Conservation (phyloP, 1,140 invertebrate genomes). For the Ceratitis capitata region DNA sequence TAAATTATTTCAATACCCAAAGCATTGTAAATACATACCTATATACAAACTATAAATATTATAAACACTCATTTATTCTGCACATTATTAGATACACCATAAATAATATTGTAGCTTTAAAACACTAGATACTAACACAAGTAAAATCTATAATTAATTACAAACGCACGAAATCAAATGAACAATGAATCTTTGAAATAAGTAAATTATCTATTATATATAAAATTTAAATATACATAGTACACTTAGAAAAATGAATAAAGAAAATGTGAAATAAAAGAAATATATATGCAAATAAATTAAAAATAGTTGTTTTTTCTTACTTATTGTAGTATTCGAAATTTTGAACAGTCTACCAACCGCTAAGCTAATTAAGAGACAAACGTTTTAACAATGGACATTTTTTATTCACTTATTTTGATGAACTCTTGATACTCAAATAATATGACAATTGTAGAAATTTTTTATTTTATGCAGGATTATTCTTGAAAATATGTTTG, state of each 20-base stretch:
- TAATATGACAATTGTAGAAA: no score
- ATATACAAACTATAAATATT: not conserved
- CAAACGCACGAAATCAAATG: slow-evolving; percentile 30
- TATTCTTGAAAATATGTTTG: no score
- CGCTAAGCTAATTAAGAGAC: no score
- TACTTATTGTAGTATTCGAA: no score
- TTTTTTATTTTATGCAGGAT: no score
- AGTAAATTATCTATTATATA: not conserved
- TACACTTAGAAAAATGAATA: slow-evolving; percentile 26
- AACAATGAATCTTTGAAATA: slow-evolving; percentile 35
- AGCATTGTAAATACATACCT: not conserved
- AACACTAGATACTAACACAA: not conserved
- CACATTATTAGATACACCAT: not conserved
- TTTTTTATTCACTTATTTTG: no score
- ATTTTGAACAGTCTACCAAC: no score
- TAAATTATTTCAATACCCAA: not conserved
- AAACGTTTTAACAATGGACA: no score
- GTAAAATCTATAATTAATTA: not conserved
- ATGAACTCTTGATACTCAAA: no score
- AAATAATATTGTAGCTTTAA: slow-evolving; percentile 36
- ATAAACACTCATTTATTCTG: not conserved
- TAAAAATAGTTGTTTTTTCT: not conserved
- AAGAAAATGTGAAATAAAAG: slow-evolving; percentile 32
- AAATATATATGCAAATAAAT: slow-evolving; percentile 27
- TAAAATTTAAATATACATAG: slow-evolving; percentile 13